Evolutionary conservation across 2,113 vertebrate genomes (phyloP), one percentile per base, ranked within the genome.

Genomic region (Aegotheles bennettii): DNA sequence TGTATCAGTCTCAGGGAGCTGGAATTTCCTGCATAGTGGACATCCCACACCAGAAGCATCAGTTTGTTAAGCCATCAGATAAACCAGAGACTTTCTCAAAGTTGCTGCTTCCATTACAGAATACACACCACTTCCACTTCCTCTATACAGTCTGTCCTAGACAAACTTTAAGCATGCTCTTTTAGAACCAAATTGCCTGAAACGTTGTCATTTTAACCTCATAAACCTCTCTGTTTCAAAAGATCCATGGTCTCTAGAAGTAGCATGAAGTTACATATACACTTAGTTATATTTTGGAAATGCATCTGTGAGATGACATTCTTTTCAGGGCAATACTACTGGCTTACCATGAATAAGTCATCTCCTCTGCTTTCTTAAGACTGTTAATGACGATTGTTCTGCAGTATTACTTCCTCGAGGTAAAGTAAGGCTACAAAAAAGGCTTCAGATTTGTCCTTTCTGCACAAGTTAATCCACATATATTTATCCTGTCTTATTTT

Each of bases 1-100:
- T 86, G 84, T 54, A 14, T 97, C 93, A 63, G 80, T 89, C 91
- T 90, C 84, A 86, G 77, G 73, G 79, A 97, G 67, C 77, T 98
- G 96, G 95, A 97, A 98, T 97, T 98, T 98, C 97, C 96, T 97
- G 96, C 94, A 93, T 89, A 85, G 81, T 92, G 93, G 95, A 93
- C 90, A 95, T 96, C 92, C 92, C 86, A 33, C 91, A 69, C 82
- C 84, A 79, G 77, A 94, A 97, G 90, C 74, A 10, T 86, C 77
- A 79, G 74, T 92, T 89, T 56, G 59, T 92, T 93, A 96, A 88
- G 88, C 64, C 75, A 90, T 60, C 51, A 89, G 77, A 92, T 84
- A 96, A 94, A 77, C 45, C 50, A 47, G 64, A 70, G 75, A 28
- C 76, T 90, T 93, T 93, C 76, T 74, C 59, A 80, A 75, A 75